Conservation (phyloP, 2,113 vertebrate genomes). For the Gavia stellata region DNA sequence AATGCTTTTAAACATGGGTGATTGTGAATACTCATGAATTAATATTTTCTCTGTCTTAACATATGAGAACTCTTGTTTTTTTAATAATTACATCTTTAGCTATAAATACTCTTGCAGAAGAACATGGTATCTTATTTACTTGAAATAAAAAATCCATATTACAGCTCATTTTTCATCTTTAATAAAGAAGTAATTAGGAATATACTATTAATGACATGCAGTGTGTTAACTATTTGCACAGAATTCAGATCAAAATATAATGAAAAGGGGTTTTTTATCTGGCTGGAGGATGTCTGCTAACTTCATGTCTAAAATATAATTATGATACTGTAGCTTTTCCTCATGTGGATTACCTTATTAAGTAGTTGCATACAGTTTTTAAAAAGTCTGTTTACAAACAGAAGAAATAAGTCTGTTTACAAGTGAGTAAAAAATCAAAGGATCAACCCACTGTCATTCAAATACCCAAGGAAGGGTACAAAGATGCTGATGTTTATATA, state of each 20-base stretch:
- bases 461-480: constrained; percentile 9
- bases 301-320: not conserved
- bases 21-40: constrained; percentile 19
- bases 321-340: not conserved
- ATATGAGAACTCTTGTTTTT: not conserved
- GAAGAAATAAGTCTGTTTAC: not conserved
- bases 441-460: not conserved
- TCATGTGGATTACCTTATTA: not conserved
- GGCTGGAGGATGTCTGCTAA: not conserved
- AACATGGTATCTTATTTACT: not conserved
- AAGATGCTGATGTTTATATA: not conserved
- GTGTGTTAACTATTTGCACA: not conserved
- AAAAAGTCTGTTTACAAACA: not conserved
- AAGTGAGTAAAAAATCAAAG: not conserved
- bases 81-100: not conserved
- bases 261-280: not conserved
- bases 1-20: constrained; percentile 5
- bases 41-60: not conserved
- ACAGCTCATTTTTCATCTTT: not conserved
- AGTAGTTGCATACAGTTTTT: not conserved
- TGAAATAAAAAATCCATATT: not conserved
- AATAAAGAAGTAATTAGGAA: not conserved
- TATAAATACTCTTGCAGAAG: not conserved
- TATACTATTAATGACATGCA: not conserved
- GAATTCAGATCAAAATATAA: not conserved